A percentile compares a stretch with the other conserved stretches of the same genome.
These are phyloP conservation scores for Podarcis muralis DNA, from an alignment of 2,113 vertebrate genomes.

Conservation along the genomic window DNA sequence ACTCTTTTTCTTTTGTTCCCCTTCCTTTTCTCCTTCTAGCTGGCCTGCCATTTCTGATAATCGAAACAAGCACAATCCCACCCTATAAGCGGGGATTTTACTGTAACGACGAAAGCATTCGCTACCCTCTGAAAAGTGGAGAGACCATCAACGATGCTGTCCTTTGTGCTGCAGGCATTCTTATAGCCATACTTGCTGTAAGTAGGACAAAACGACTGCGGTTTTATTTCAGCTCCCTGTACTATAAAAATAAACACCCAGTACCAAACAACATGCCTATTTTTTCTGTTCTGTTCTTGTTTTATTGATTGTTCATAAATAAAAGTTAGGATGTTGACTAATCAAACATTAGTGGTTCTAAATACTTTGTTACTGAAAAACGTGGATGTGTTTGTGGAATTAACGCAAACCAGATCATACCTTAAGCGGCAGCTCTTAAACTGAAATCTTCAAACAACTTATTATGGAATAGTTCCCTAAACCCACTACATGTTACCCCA, in stretches of 20 bases:
- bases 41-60: conserved; percentile 97
- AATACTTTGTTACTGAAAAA: not conserved
- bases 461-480: not conserved
- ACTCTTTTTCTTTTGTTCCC: conserved; percentile 55
- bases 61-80: conserved; percentile 95
- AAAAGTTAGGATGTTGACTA: not conserved
- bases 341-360: not conserved
- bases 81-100: conserved; percentile 95
- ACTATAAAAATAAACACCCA: not conserved
- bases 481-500: not conserved
- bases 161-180: conserved; percentile 93
- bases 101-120: conserved; percentile 95
- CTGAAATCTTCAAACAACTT: not conserved
- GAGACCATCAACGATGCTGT: conserved; percentile 97
- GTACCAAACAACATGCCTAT: not conserved
- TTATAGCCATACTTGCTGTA: conserved; percentile 95
- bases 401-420: not conserved
- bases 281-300: not conserved
- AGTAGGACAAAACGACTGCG: conserved; percentile 60
- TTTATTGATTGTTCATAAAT: not conserved
- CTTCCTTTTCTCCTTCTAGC: conserved; percentile 78
- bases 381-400: not conserved
- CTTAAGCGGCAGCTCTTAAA: no score
- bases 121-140: conserved; percentile 91
- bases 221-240: not conserved